A percentile compares a stretch with the other conserved stretches of the same genome.
Evolutionary conservation across 1,140 invertebrate genomes (phyloP).

Genomic region (Atta colombica): DNA sequence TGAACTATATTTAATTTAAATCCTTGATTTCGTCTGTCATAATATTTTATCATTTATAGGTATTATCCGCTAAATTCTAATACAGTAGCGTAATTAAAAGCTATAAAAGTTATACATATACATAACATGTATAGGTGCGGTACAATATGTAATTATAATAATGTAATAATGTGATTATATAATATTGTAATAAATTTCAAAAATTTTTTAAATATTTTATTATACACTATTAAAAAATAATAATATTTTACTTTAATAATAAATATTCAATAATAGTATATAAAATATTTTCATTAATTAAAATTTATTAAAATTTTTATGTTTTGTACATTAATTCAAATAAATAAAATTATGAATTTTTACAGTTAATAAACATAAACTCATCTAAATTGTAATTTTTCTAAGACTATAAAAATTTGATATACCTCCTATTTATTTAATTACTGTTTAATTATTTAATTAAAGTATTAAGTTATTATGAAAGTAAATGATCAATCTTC

Average conservation of each 20-base stretch:
- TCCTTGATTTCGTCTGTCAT: slow-evolving; percentile 48
- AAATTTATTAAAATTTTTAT: no score
- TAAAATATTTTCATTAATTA: no score
- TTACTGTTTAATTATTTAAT: no score
- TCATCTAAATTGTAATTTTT: no score
- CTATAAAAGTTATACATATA: not conserved
- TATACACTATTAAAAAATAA: not conserved
- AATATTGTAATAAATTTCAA: slow-evolving; percentile 6
- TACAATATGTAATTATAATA: not conserved
- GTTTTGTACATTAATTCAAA: no score
- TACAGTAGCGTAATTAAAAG: not conserved
- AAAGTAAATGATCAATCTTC: not conserved
- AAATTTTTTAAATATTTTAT: not conserved
- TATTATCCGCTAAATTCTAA: slow-evolving; percentile 33
- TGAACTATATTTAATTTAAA: slow-evolving; percentile 55
- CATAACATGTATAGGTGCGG: not conserved
- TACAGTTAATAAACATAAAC: no score
- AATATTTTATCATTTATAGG: slow-evolving; percentile 67
- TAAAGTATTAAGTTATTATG: no score
- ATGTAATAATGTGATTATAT: not conserved
- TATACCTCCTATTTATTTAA: no score
- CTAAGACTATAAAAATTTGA: no score
- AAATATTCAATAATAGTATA: no score
- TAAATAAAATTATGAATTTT: no score
- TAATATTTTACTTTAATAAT: no score